phyloP scores from a whole-genome alignment of 1,140 invertebrate genomes.

The Metopolophium dirhodum region DNA sequence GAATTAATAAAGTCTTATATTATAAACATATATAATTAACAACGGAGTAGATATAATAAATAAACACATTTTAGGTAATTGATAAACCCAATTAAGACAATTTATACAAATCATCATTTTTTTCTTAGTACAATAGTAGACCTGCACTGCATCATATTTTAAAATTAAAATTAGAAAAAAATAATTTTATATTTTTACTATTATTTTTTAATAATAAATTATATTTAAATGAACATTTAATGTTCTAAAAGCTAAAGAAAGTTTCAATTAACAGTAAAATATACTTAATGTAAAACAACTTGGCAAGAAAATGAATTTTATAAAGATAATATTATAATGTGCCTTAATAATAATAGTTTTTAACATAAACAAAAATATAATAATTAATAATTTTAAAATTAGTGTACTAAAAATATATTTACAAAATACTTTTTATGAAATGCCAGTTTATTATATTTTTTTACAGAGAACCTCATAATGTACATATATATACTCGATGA shows the following conservation, averaged over 20 bases:
- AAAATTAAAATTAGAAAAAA: background rate
- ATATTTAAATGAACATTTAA: background rate
- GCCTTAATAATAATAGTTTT: background rate
- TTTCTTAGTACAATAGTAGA: background rate
- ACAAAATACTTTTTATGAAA: background rate
- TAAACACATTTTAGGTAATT: background rate
- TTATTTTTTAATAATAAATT: background rate
- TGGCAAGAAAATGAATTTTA: background rate
- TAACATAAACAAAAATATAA: background rate
- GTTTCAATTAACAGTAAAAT: background rate
- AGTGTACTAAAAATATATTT: background rate
- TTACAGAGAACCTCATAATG: background rate
- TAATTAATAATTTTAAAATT: background rate
- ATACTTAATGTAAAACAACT: background rate
- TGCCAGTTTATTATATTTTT: background rate
- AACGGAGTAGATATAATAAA: background rate
- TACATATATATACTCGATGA: background rate
- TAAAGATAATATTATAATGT: constrained; percentile 3
- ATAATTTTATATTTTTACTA: background rate
- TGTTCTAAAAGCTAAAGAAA: background rate
- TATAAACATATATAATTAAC: background rate
- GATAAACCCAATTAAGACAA: background rate
- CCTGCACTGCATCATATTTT: background rate
- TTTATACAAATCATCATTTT: background rate
- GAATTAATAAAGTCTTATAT: background rate